phyloP scores from a whole-genome alignment of 2,797 vertebrate genomes.

The Huso huso region DNA sequence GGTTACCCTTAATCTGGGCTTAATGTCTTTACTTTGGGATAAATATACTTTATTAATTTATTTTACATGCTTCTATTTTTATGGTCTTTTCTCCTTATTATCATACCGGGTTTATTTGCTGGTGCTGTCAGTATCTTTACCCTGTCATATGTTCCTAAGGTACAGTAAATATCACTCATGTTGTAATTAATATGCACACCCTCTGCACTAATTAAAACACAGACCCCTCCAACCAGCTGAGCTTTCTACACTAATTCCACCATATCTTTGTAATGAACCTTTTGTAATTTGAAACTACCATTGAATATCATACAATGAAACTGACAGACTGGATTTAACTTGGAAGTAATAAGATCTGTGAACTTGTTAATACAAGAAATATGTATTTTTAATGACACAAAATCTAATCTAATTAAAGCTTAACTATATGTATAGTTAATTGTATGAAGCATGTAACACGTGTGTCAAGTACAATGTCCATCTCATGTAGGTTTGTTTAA shows the following conservation, averaged over 20 bases:
- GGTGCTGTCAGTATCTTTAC: conserved; percentile 87
- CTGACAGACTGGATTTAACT: conserved; percentile 77
- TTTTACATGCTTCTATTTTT: conserved; percentile 85
- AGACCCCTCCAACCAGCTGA: conserved; percentile 99
- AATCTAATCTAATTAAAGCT: conserved; percentile 66
- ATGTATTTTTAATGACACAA: conserved; percentile 82
- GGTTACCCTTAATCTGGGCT: conserved; percentile 95
- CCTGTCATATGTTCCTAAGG: conserved; percentile 88
- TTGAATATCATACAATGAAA: conserved; percentile 78
- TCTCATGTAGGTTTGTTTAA: conserved; percentile 16
- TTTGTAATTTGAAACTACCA: conserved; percentile 85
- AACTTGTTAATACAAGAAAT: conserved; percentile 80
- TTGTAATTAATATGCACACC: conserved; percentile 99
- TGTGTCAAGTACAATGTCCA: background rate
- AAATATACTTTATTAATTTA: conserved; percentile 94
- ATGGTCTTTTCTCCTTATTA: conserved; percentile 68
- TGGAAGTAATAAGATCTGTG: conserved; percentile 87
- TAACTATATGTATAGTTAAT: conserved; percentile 34
- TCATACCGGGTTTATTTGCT: conserved; percentile 96
- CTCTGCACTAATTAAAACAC: conserved; percentile 99
- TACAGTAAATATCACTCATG: conserved; percentile 93
- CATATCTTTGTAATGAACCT: conserved; percentile 87
- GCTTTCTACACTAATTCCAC: conserved; percentile 81
- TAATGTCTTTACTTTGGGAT: conserved; percentile 75
- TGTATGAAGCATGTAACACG: background rate